phyloP scores from a whole-genome alignment of 2,797 vertebrate genomes.

The Halcyon smyrnensis region DNA sequence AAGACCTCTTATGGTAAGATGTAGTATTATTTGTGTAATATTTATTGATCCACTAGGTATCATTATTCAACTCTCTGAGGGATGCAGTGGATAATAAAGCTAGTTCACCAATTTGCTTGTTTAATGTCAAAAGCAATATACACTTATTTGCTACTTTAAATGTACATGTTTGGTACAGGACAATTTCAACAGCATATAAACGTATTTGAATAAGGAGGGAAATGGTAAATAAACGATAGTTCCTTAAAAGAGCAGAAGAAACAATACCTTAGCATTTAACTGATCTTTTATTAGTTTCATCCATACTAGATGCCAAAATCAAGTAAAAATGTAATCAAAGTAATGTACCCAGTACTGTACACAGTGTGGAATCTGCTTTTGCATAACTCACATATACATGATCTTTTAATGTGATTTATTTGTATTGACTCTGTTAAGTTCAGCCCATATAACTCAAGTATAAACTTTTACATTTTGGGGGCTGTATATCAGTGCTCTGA shows the following conservation, averaged over 20 bases:
- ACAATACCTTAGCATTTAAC: background rate
- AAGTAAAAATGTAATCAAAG: background rate
- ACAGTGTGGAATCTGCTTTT: background rate
- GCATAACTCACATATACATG: background rate
- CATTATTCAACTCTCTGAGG: background rate
- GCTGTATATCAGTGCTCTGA: background rate
- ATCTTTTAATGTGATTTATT: background rate
- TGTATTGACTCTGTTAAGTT: background rate
- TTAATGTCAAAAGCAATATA: background rate
- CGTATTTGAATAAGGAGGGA: background rate
- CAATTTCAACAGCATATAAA: background rate
- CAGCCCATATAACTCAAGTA: background rate
- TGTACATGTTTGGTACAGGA: background rate
- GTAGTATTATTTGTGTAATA: background rate
- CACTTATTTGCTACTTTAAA: background rate
- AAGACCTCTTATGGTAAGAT: background rate
- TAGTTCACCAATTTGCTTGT: background rate
- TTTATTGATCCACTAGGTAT: background rate
- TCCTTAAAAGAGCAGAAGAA: background rate
- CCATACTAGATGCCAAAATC: background rate
- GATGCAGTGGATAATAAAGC: background rate
- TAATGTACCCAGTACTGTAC: background rate
- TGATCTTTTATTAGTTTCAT: background rate
- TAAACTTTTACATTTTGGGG: background rate
- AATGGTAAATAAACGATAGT: background rate